Conservation (phyloP, 2,797 vertebrate genomes). For the Esox lucius region DNA sequence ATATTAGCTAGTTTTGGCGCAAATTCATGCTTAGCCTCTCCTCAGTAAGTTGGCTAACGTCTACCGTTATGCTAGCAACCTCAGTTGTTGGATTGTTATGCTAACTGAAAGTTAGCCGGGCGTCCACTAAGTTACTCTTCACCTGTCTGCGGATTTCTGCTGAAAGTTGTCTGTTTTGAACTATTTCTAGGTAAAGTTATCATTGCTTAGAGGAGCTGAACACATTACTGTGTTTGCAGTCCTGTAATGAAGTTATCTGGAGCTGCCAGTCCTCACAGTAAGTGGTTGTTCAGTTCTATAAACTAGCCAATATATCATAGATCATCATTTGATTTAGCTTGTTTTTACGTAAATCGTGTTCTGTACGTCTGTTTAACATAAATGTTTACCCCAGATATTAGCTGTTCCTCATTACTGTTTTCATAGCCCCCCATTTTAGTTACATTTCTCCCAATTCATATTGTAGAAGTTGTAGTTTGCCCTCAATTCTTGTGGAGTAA, state of each 20-base stretch:
- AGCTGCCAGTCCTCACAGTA: not conserved
- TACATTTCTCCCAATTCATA: too few species aligned
- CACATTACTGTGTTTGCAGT: not conserved
- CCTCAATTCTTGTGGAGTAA: too few species aligned
- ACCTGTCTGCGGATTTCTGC: not conserved
- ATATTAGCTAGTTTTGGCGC: not conserved
- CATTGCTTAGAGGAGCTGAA: not conserved
- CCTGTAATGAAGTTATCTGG: not conserved
- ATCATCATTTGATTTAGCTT: not conserved
- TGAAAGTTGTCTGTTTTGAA: not conserved
- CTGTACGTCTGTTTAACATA: not conserved
- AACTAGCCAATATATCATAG: not conserved
- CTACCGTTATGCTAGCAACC: not conserved
- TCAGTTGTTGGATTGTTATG: not conserved
- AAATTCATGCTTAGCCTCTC: not conserved
- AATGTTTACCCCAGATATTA: not conserved
- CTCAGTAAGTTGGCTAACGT: not conserved
- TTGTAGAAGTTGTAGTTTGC: too few species aligned
- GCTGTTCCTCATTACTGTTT: not conserved
- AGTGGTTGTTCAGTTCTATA: not conserved
- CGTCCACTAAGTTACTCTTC: not conserved
- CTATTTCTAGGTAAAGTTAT: not conserved
- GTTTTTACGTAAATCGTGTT: not conserved
- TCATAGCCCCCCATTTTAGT: too few species aligned
- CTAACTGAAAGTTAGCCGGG: not conserved